Evolutionary conservation across 92 coral and sea anemone species (phyloP).

Genomic region (Parazoanthus swiftii): DNA sequence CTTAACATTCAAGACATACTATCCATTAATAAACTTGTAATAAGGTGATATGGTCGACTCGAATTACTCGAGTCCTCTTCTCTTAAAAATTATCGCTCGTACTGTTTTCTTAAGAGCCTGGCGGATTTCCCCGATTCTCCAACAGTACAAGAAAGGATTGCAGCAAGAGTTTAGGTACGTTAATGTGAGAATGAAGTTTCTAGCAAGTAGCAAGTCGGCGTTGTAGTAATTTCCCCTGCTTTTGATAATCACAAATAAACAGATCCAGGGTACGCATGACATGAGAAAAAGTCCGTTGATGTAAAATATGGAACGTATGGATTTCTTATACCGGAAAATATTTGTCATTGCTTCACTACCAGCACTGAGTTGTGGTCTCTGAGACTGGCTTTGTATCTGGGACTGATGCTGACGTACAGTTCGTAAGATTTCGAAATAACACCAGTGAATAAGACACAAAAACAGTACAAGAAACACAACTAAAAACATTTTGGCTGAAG

Average conservation of each 20-base stretch:
- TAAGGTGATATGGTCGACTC: no score
- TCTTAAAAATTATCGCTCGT: no score
- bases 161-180: constrained; percentile 4
- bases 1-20: no score
- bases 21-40: no score
- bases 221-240: not conserved
- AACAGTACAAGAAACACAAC: not conserved
- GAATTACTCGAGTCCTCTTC: no score
- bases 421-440: not conserved
- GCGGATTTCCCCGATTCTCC: constrained; percentile 20
- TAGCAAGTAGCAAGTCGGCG: not conserved
- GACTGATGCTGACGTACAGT: not conserved
- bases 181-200: not conserved
- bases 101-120: not conserved
- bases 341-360: not conserved
- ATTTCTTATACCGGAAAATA: not conserved
- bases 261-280: not conserved
- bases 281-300: not conserved
- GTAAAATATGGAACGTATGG: not conserved
- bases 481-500: not conserved
- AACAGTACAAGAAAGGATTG: constrained; percentile 23
- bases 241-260: not conserved
- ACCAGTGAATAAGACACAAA: not conserved
- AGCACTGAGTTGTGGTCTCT: not conserved
- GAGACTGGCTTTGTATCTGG: not conserved